Evolutionary conservation across 2,797 vertebrate species (phyloP).

Genomic region (Melanogrammus aeglefinus): DNA sequence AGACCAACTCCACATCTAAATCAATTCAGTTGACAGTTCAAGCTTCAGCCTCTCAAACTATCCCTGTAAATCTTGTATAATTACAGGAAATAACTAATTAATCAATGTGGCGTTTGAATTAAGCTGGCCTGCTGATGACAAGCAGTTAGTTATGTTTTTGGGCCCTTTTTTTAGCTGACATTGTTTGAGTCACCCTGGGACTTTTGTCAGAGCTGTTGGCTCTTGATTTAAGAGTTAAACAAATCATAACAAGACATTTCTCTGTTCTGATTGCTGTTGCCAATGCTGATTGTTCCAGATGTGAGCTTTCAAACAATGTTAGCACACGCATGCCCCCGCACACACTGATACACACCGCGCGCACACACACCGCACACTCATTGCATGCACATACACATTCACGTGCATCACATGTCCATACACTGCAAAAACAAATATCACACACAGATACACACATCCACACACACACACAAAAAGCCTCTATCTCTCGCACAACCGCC

Average conservation of each 20-base stretch:
- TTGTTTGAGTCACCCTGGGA: constrained; percentile 56
- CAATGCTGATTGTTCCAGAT: constrained; percentile 57
- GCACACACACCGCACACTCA: constrained; percentile 12
- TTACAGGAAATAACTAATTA: constrained; percentile 68
- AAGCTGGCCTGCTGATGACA: constrained; percentile 69
- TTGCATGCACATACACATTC: background rate
- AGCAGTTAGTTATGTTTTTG: constrained; percentile 69
- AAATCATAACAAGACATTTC: constrained; percentile 53
- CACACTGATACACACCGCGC: constrained; percentile 21
- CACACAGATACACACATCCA: background rate
- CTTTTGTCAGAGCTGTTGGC: constrained; percentile 59
- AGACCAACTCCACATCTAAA: background rate
- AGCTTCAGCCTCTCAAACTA: constrained; percentile 37
- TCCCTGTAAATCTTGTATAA: constrained; percentile 61
- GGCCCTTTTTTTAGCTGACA: constrained; percentile 54
- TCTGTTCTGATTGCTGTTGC: constrained; percentile 46
- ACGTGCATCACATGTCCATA: background rate
- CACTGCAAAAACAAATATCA: background rate
- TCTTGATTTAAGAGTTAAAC: constrained; percentile 59
- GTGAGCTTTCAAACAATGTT: constrained; percentile 41
- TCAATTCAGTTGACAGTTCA: background rate
- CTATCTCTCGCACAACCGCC: background rate
- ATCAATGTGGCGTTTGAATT: constrained; percentile 60
- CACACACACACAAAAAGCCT: background rate
- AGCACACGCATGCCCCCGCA: background rate